A percentile compares a stretch with the other conserved stretches of the same genome.
Evolutionary conservation across 2,797 vertebrate genomes (phyloP).

Genomic region (Scyliorhinus canicula): DNA sequence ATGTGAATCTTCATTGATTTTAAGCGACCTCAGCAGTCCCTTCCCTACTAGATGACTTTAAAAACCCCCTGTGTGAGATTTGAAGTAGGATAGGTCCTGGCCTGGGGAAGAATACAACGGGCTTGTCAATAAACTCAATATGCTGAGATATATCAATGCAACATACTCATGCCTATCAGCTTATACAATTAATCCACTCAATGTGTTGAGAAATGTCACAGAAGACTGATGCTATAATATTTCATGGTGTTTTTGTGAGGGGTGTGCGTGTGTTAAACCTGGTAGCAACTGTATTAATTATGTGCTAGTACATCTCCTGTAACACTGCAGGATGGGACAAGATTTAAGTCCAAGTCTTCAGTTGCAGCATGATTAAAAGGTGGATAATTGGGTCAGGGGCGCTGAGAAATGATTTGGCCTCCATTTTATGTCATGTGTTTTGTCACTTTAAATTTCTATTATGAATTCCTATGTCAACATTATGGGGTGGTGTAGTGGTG

Average conservation of each 20-base stretch:
- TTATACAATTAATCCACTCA: neutral
- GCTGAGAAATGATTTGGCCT: neutral
- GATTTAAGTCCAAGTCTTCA: neutral
- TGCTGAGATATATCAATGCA: neutral
- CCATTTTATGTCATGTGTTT: neutral
- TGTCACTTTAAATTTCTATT: neutral
- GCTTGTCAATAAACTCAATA: neutral
- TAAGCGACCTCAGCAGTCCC: too few species aligned
- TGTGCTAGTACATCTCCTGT: neutral
- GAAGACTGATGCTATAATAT: neutral
- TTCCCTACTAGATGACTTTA: neutral
- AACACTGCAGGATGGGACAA: neutral
- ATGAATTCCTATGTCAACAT: neutral
- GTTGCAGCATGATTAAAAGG: neutral
- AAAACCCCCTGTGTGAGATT: neutral
- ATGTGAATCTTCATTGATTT: neutral
- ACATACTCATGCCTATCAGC: neutral
- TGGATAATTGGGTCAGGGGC: neutral
- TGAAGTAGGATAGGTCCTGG: neutral
- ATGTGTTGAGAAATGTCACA: neutral
- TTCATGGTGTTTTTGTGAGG: neutral
- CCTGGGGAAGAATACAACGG: neutral
- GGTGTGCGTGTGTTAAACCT: neutral
- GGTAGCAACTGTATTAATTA: neutral
- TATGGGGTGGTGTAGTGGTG: too few species aligned